phyloP scores from a whole-genome alignment of 2,113 vertebrate genomes.

The Notechis scutatus region DNA sequence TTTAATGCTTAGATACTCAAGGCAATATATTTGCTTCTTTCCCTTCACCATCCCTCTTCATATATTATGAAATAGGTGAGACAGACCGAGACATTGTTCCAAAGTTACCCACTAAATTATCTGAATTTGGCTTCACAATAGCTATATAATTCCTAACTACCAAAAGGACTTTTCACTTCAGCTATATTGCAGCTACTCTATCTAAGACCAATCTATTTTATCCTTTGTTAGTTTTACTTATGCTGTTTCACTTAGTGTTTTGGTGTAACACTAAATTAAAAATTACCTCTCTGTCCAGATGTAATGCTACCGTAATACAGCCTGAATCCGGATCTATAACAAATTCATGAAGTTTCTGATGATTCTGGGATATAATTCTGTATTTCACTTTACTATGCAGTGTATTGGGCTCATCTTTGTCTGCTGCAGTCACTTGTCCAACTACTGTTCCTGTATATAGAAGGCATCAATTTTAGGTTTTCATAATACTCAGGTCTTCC shows the following conservation, averaged over 20 bases:
- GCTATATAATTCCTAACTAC: neutral
- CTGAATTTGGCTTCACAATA: neutral
- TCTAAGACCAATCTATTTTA: neutral
- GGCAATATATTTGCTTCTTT: too few species aligned
- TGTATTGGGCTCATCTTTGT: slow-evolving; percentile 71
- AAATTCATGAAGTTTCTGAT: slow-evolving; percentile 60
- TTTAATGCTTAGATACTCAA: neutral
- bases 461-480: slow-evolving; percentile 25
- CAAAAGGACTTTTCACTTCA: neutral
- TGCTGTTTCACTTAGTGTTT: neutral
- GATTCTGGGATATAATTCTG: slow-evolving; percentile 67
- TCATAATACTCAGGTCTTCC: neutral
- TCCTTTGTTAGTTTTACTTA: neutral
- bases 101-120: neutral
- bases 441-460: slow-evolving; percentile 72
- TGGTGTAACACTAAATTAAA: neutral
- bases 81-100: neutral
- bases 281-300: slow-evolving; percentile 86
- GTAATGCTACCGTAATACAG: slow-evolving; percentile 64
- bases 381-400: slow-evolving; percentile 74
- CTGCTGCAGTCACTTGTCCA: slow-evolving; percentile 74
- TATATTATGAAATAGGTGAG: neutral
- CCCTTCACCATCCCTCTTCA: neutral
- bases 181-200: neutral
- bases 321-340: slow-evolving; percentile 70